Percentiles rank a stretch among this genome's conserved stretches.
Conservation (phyloP, 1,140 invertebrate species). For the Penaeus vannamei region DNA sequence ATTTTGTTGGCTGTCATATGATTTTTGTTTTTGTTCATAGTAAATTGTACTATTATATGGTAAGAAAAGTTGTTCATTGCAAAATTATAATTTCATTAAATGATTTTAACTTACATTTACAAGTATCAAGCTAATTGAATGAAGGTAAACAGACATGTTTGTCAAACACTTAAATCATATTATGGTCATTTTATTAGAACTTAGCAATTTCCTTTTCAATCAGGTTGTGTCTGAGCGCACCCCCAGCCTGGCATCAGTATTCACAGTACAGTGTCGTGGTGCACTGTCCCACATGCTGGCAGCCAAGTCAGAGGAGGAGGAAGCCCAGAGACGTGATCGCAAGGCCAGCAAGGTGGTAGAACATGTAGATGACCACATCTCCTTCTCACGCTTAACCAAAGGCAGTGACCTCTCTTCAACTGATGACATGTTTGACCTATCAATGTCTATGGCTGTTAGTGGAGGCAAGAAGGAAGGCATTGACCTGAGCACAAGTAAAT, state of each 20-base stretch:
- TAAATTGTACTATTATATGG: not conserved
- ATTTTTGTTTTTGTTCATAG: not conserved
- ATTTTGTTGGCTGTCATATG: not conserved
- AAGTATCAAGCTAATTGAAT: no score
- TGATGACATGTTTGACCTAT: constrained; percentile 96
- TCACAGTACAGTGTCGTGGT: constrained; percentile 83
- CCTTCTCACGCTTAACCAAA: constrained; percentile 86
- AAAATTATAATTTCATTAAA: no score
- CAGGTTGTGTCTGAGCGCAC: constrained; percentile 84
- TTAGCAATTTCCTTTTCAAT: constrained; percentile 67
- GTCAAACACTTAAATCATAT: no score
- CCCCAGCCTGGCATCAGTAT: constrained; percentile 81
- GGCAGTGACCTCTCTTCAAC: constrained; percentile 78
- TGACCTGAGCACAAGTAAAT: constrained; percentile 77
- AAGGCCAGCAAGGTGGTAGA: constrained; percentile 68
- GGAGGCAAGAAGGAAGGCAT: constrained; percentile 78
- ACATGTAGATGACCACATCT: constrained; percentile 90
- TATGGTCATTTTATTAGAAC: constrained; percentile 66
- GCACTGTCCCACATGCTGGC: constrained; percentile 89
- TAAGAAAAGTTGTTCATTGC: not conserved
- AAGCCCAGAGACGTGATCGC: constrained; percentile 76
- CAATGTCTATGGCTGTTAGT: constrained; percentile 90
- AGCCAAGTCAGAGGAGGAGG: constrained; percentile 83
- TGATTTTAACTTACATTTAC: no score
- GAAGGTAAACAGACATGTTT: no score